Conservation (phyloP, 2,113 vertebrate species). For the Capreolus pygargus region DNA sequence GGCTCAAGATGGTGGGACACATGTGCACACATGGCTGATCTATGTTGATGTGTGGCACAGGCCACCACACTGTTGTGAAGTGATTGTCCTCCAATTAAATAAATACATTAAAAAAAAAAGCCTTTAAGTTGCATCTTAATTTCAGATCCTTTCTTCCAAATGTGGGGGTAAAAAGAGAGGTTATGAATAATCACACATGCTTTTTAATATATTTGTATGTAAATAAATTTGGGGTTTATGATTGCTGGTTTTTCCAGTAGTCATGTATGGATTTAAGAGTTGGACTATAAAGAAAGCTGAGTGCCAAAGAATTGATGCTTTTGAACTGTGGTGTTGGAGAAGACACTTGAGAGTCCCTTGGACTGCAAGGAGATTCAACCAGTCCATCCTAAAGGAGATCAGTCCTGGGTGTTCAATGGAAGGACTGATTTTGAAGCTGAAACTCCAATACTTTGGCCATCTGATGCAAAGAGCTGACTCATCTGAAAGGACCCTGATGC, state of each 20-base stretch:
- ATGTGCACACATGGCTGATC: neutral
- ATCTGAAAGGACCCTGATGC: neutral
- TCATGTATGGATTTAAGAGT: neutral
- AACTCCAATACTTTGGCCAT: neutral
- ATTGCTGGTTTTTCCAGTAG: neutral
- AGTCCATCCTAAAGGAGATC: neutral
- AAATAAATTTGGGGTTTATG: constrained; percentile 32
- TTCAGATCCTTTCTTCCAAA: constrained; percentile 31
- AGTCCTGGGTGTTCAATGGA: neutral
- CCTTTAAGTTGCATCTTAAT: neutral
- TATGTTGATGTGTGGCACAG: neutral
- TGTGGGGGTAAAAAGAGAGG: neutral
- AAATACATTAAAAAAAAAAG: neutral
- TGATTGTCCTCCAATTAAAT: neutral
- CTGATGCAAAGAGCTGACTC: neutral
- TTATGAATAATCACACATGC: neutral
- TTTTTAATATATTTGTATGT: neutral
- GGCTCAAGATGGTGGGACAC: neutral
- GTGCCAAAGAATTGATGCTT: neutral
- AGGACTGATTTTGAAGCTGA: neutral
- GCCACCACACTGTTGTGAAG: neutral
- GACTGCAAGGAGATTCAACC: neutral
- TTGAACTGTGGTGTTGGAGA: neutral
- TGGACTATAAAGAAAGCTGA: neutral
- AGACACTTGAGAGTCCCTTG: neutral